Evolutionary conservation across 2,888 invertebrate species (phyloP).

Genomic region (Cyaniris semiargus): DNA sequence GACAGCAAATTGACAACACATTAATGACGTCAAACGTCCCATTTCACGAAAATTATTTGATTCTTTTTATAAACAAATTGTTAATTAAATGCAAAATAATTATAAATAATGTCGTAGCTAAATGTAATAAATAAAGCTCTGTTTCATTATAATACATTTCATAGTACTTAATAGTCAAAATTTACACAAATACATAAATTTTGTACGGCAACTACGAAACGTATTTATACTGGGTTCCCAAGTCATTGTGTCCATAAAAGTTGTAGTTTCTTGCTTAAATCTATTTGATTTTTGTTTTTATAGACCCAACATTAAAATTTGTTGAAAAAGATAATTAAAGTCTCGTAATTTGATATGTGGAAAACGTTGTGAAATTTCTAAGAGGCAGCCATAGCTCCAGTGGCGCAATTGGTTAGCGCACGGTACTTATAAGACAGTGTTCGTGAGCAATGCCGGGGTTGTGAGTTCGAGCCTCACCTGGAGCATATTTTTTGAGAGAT

Average conservation of each 20-base stretch:
- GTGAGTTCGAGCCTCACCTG: constrained; percentile 99
- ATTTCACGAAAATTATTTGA: constrained; percentile 43
- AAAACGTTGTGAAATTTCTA: constrained; percentile 53
- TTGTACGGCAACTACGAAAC: neutral
- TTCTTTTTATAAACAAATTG: neutral
- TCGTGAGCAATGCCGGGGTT: constrained; percentile 98
- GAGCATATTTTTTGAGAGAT: constrained; percentile 84
- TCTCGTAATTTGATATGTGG: constrained; percentile 44
- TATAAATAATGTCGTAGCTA: neutral
- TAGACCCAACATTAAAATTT: neutral
- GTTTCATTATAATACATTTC: neutral
- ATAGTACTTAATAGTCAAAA: neutral
- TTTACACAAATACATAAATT: neutral
- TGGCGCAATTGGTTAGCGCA: constrained; percentile 99
- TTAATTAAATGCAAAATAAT: neutral
- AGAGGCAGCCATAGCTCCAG: constrained; percentile 85
- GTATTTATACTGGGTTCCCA: neutral
- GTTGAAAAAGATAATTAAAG: neutral
- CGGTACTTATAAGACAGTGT: constrained; percentile 99
- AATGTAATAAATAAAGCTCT: neutral
- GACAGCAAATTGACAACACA: constrained; percentile 29
- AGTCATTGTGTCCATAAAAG: neutral
- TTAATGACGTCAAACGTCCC: constrained; percentile 10
- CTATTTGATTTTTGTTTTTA: neutral
- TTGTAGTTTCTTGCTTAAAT: neutral